Percentiles rank a stretch among this genome's conserved stretches.
phyloP scores from a whole-genome alignment of 2,888 invertebrate genomes.

The Cheilosia pagana region DNA sequence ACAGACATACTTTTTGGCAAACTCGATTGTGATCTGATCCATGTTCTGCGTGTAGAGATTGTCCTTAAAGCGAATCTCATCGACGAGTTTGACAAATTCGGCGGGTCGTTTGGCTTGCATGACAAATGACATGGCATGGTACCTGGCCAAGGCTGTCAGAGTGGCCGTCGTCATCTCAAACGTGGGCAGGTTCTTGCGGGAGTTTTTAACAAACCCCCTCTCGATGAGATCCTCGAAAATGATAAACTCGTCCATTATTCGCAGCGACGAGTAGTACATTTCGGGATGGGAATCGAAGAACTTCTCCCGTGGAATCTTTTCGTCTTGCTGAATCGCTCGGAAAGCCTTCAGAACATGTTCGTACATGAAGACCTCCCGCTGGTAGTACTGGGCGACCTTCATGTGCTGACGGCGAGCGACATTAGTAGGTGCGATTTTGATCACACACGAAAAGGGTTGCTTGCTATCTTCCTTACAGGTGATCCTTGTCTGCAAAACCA shows the following conservation, averaged over 20 bases:
- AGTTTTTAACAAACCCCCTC: constrained; percentile 76
- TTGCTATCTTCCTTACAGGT: constrained; percentile 13
- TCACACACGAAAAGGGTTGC: constrained; percentile 70
- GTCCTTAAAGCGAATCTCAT: constrained; percentile 76
- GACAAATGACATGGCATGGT: constrained; percentile 84
- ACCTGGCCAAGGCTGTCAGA: constrained; percentile 83
- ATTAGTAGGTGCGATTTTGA: constrained; percentile 80
- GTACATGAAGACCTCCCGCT: constrained; percentile 80
- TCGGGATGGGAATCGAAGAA: constrained; percentile 76
- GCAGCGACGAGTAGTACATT: constrained; percentile 76
- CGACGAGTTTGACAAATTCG: constrained; percentile 75
- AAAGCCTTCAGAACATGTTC: constrained; percentile 77
- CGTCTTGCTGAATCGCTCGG: constrained; percentile 54
- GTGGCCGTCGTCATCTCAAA: constrained; percentile 82
- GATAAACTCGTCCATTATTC: constrained; percentile 78
- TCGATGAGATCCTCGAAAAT: constrained; percentile 79
- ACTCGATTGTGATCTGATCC: constrained; percentile 78
- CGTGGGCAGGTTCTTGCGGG: constrained; percentile 81
- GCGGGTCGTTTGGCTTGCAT: constrained; percentile 79
- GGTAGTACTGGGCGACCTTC: constrained; percentile 78
- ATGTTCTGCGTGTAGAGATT: constrained; percentile 78
- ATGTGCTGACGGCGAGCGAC: constrained; percentile 78
- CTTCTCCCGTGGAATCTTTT: constrained; percentile 18
- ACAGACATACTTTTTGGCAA: constrained; percentile 78
- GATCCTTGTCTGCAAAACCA: constrained; percentile 76